These are phyloP conservation scores for Ariopsis seemanni DNA, from an alignment of 2,113 vertebrate species.

Conservation along the genomic window DNA sequence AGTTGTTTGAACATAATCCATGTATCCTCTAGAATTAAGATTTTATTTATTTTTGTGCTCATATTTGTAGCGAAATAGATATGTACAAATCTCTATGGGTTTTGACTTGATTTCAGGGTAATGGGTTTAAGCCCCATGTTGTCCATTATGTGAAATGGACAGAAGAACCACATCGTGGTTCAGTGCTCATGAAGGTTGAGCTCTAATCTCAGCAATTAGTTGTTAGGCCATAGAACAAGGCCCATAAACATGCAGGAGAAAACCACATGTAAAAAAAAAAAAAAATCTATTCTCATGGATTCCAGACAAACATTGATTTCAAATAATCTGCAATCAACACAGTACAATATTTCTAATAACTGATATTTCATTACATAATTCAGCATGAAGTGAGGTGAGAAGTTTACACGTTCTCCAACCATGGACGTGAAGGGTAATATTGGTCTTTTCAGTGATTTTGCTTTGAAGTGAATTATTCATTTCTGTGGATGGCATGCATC, in stretches of 20 bases:
- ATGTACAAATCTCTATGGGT: background rate
- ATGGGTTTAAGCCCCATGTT: background rate
- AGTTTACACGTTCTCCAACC: too few species aligned
- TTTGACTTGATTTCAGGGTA: conserved; percentile 2
- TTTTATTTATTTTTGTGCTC: too few species aligned
- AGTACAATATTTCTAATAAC: background rate
- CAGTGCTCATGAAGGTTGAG: background rate
- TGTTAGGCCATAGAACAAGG: background rate
- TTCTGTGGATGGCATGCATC: too few species aligned
- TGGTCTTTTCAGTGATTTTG: too few species aligned
- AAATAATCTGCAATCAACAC: background rate
- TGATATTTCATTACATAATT: background rate
- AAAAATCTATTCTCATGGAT: background rate
- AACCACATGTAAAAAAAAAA: background rate
- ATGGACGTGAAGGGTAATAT: too few species aligned
- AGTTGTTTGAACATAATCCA: background rate
- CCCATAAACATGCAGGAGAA: background rate
- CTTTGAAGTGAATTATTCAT: too few species aligned
- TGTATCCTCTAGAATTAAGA: too few species aligned
- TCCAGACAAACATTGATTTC: background rate
- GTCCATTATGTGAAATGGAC: background rate
- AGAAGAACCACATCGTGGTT: background rate
- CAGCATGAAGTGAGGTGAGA: background rate
- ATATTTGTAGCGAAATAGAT: background rate
- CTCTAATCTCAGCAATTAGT: background rate